Evolutionary conservation across 2,113 vertebrate species (phyloP).

Genomic region (Microcebus tavaratra): DNA sequence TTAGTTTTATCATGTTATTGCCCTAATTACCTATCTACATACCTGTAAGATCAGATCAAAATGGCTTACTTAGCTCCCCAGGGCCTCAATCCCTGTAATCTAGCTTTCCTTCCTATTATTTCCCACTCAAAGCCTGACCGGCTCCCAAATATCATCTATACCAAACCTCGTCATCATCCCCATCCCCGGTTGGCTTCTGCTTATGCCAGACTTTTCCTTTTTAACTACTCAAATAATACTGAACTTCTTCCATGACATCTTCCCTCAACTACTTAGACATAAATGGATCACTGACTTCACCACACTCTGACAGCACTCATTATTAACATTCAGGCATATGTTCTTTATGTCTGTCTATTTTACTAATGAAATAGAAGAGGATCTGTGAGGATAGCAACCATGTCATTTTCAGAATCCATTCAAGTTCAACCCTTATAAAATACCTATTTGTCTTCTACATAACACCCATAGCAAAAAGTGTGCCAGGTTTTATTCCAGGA

Average conservation of each 20-base stretch:
- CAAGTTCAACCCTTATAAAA: neutral
- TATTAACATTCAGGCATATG: neutral
- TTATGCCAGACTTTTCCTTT: conserved; percentile 13
- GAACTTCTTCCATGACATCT: neutral
- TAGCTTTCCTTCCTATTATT: neutral
- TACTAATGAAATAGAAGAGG: conserved; percentile 14
- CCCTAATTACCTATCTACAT: neutral
- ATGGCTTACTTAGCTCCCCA: neutral
- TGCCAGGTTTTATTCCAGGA: neutral
- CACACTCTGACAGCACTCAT: neutral
- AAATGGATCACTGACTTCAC: neutral
- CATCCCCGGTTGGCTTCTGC: neutral
- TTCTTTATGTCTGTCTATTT: neutral
- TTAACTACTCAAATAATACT: neutral
- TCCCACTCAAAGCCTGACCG: neutral
- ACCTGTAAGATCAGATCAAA: neutral
- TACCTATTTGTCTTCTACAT: neutral
- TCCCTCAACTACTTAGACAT: neutral
- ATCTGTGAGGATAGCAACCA: neutral
- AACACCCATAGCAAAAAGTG: neutral
- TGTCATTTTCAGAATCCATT: neutral
- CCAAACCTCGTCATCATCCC: no score
- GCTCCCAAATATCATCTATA: neutral
- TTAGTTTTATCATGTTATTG: conserved; percentile 9
- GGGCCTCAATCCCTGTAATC: neutral